A percentile compares a stretch with the other conserved stretches of the same genome.
Evolutionary conservation across 1,140 invertebrate species (phyloP).

Genomic region (Argopecten irradians): DNA sequence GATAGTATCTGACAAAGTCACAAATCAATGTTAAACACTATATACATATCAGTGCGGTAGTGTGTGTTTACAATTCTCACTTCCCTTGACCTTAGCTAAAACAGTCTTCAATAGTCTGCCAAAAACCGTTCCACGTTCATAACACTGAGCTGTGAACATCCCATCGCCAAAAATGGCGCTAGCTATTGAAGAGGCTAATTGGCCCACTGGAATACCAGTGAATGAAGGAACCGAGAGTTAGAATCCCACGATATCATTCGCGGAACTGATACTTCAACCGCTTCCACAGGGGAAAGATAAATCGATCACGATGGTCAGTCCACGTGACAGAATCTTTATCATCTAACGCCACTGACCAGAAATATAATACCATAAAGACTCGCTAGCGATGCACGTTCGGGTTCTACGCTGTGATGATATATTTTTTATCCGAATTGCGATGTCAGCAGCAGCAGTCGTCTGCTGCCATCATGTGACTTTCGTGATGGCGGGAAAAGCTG

Average conservation of each 20-base stretch:
- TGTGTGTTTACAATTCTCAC: not conserved
- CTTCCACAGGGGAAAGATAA: not conserved
- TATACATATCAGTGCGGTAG: not conserved
- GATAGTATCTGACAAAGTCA: not conserved
- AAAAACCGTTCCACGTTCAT: not conserved
- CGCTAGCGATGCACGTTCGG: not conserved
- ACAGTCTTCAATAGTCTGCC: not conserved
- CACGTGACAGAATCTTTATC: not conserved
- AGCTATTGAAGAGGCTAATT: slow-evolving; percentile 10
- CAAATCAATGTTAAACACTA: not conserved
- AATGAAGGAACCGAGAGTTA: not conserved
- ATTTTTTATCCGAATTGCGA: not conserved
- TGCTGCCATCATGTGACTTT: not conserved
- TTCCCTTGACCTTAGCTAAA: slow-evolving; percentile 9
- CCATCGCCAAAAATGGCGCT: slow-evolving; percentile 1
- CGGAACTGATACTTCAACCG: no score
- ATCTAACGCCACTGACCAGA: not conserved
- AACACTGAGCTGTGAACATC: not conserved
- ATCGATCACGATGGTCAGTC: not conserved
- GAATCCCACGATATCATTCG: not conserved
- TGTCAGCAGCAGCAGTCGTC: slow-evolving; percentile 1
- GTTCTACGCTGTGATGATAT: not conserved
- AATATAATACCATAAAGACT: not conserved
- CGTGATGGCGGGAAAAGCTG: not conserved
- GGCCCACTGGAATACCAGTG: not conserved